Evolutionary conservation across 2,797 vertebrate species (phyloP).

Genomic region (Micromesistius poutassou): DNA sequence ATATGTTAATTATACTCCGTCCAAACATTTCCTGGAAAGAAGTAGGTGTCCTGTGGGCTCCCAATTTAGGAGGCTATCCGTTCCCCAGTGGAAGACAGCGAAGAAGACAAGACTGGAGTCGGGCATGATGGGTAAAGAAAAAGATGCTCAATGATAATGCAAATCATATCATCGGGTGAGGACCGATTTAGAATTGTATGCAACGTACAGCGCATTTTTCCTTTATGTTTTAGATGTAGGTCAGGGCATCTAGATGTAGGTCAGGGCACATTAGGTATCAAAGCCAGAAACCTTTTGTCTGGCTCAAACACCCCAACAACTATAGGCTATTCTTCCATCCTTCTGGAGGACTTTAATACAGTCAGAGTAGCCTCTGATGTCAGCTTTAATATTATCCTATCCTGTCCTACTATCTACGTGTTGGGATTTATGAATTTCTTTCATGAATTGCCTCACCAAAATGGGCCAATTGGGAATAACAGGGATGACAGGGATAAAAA

Average conservation of each 20-base stretch:
- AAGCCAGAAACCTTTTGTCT: not conserved
- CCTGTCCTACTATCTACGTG: too few species aligned
- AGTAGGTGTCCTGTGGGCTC: slow-evolving; percentile 79
- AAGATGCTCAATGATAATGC: not conserved
- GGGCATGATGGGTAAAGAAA: not conserved
- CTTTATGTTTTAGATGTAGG: too few species aligned
- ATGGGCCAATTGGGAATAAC: not conserved
- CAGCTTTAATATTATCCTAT: not conserved
- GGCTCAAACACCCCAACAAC: too few species aligned
- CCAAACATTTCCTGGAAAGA: slow-evolving; percentile 71
- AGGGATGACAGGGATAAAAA: too few species aligned
- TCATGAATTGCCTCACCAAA: not conserved
- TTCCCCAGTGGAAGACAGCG: slow-evolving; percentile 55
- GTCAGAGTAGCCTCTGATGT: not conserved
- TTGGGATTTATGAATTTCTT: not conserved
- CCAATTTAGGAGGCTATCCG: slow-evolving; percentile 72
- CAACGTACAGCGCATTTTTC: too few species aligned
- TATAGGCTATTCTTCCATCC: too few species aligned
- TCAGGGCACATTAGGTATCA: not conserved
- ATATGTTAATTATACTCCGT: slow-evolving; percentile 67
- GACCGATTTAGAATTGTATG: too few species aligned
- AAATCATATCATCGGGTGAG: not conserved
- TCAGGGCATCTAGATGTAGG: too few species aligned
- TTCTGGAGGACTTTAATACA: not conserved
- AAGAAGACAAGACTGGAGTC: too few species aligned